Evolutionary conservation across 1,140 invertebrate genomes (phyloP).

Genomic region (Caenorhabditis briggsae): DNA sequence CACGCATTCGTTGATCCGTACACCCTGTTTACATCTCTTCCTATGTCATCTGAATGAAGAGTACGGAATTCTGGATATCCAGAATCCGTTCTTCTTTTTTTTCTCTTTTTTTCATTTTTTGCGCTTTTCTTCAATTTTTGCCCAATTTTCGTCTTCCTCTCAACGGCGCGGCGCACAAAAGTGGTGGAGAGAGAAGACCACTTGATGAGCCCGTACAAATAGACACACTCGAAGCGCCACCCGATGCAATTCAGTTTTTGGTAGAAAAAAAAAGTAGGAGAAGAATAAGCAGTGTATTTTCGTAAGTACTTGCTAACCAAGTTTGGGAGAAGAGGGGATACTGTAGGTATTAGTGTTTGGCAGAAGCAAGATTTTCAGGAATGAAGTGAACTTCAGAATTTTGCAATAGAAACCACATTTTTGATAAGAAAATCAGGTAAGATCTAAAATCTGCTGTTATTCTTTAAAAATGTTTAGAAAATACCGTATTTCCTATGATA

Average conservation of each 20-base stretch:
- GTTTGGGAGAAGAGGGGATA: conserved; percentile 3
- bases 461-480: too few species aligned
- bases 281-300: conserved; percentile 25
- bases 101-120: neutral
- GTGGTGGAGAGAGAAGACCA: conserved; percentile 20
- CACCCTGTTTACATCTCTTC: conserved; percentile 40
- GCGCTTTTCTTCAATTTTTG: neutral
- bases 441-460: too few species aligned
- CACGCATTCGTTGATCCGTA: conserved; percentile 36
- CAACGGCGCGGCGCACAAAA: conserved; percentile 50
- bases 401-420: too few species aligned
- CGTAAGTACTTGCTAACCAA: conserved; percentile 47
- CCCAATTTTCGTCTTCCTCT: conserved; percentile 26
- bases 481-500: too few species aligned
- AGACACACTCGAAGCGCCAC: conserved; percentile 27
- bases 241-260: conserved; percentile 44
- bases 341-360: neutral
- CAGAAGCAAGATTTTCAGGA: too few species aligned
- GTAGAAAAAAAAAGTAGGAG: conserved; percentile 30
- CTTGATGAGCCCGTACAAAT: conserved; percentile 55
- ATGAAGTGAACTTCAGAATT: too few species aligned
- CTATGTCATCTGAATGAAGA: too few species aligned
- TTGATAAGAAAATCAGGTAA: too few species aligned
- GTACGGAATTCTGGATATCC: conserved; percentile 1
- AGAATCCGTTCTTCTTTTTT: conserved; percentile 5